Evolutionary conservation across 2,797 vertebrate species (phyloP), one percentile per base, ranked within the genome.

Genomic region (Labeo calbasu): DNA sequence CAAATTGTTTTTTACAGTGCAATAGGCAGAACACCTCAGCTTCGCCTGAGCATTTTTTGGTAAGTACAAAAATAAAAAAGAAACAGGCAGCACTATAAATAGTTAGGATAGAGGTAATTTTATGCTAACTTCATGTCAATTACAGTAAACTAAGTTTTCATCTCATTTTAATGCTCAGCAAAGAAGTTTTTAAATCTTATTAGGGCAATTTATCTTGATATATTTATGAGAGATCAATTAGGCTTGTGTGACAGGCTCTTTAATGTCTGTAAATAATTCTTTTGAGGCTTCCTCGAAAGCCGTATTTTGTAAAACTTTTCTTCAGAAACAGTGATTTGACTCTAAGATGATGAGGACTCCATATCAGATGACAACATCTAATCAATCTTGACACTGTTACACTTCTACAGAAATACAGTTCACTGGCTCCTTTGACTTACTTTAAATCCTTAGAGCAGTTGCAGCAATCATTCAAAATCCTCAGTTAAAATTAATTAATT

Each of bases 401-500:
- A 25, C 21, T 76, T 63, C 43, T 70, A 73, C 77, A 83, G 73
- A 73, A 83, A 83, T 69, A 79, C 57, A 71, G 21, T 71, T 84
- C 43, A 81, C 81, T 86, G 80, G 81, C 66, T 32, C 50, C 69
- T 85, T 77, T 77, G 63, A 79, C 21, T 75, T 77, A 6, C 19
- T 61, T 43, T 61, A 84, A 77, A 75, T 79, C 36, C 32, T 84
- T 28, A 79, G 55, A 82, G 81, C 81, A 65, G 82, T 78, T 73
- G 55, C 77, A 71, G 72, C 32, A 84, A 71, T 71, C 61, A 88
- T 90, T 88, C 86, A 88, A 91, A 84, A 81, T 81, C 70, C 81
- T 89, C 69, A 40, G 23, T 81, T 66, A 63, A 73, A 40, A 36
- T 51, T 23, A 70, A 79, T 72, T 75, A 84, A 79, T 72, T 75